Percentiles rank a stretch among this genome's conserved stretches.
These are phyloP conservation scores for Centropus bengalensis DNA, from an alignment of 2,113 vertebrate genomes.

Conservation along the genomic window DNA sequence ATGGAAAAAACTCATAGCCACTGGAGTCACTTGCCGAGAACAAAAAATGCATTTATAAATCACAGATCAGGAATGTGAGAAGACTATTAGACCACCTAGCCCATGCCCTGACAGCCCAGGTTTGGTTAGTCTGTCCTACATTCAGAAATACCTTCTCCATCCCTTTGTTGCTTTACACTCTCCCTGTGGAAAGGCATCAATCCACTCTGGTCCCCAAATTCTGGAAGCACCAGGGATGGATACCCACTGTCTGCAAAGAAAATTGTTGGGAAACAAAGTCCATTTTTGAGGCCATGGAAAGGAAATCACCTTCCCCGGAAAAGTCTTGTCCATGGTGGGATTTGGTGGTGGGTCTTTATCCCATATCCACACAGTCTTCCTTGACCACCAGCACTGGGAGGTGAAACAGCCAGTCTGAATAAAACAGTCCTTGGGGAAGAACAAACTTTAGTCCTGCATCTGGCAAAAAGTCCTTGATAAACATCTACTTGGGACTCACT, in stretches of 20 bases:
- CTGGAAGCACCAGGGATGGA: background rate
- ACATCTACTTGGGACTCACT: background rate
- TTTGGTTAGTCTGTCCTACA: background rate
- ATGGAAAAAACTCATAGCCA: slow-evolving; percentile 26
- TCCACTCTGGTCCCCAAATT: background rate
- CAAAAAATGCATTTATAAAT: background rate
- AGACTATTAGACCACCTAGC: background rate
- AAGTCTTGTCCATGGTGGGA: background rate
- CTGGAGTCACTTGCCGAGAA: background rate
- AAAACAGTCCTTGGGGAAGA: background rate
- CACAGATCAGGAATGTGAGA: slow-evolving; percentile 19
- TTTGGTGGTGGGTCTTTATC: background rate
- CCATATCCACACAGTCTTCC: background rate
- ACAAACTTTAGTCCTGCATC: background rate
- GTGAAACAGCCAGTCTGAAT: background rate
- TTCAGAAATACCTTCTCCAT: background rate
- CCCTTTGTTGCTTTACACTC: background rate
- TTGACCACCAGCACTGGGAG: background rate
- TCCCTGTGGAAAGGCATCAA: background rate
- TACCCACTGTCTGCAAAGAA: background rate
- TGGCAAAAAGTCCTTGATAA: background rate
- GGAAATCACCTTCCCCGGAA: background rate
- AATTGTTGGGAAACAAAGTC: background rate
- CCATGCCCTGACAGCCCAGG: background rate
- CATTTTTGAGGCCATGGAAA: background rate